Evolutionary conservation across 2,113 vertebrate species (phyloP).

Genomic region (Petrocephalus zakoni): DNA sequence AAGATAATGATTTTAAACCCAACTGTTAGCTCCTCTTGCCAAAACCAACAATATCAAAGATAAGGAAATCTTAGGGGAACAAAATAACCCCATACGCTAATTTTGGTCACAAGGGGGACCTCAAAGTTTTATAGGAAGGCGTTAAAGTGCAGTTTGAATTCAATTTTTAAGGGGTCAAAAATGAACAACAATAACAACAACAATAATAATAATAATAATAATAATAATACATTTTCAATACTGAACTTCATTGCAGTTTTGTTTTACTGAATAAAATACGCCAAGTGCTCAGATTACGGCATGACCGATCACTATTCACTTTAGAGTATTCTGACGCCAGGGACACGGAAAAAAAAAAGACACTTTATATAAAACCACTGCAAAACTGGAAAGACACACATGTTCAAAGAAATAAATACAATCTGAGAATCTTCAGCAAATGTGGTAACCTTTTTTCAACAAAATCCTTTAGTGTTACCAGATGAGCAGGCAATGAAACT

Average conservation of each 20-base stretch:
- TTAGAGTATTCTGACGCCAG: neutral
- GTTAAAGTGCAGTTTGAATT: slow-evolving; percentile 19
- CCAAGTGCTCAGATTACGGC: neutral
- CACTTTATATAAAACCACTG: slow-evolving; percentile 5
- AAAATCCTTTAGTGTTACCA: slow-evolving; percentile 47
- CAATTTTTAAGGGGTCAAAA: neutral
- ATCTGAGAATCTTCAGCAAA: neutral
- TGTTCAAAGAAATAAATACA: slow-evolving; percentile 12
- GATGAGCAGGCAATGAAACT: slow-evolving; percentile 28
- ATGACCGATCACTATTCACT: neutral
- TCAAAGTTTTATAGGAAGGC: neutral
- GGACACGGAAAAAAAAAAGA: neutral
- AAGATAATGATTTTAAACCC: neutral
- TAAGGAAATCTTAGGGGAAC: neutral
- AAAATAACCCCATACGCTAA: neutral
- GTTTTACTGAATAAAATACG: slow-evolving; percentile 7
- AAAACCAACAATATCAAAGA: neutral
- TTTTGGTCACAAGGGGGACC: neutral
- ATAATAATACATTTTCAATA: neutral
- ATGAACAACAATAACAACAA: neutral
- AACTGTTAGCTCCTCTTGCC: neutral
- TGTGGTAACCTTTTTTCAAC: slow-evolving; percentile 20
- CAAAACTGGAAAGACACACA: neutral
- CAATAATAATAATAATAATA: neutral
- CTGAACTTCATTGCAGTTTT: slow-evolving; percentile 16